Evolutionary conservation across 1,140 invertebrate species (phyloP).

Genomic region (Drosophila bifasciata): DNA sequence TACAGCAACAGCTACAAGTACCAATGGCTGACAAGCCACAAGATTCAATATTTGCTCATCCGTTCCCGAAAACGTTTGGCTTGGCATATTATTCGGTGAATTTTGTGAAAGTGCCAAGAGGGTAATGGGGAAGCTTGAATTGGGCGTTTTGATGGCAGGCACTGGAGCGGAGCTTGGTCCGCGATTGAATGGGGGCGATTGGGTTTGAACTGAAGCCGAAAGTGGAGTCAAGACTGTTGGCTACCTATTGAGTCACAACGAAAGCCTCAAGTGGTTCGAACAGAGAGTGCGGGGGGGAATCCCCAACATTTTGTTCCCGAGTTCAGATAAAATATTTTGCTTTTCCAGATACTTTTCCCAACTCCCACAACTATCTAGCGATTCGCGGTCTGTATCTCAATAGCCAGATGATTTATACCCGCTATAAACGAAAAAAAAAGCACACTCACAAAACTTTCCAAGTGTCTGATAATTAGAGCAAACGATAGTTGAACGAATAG

Average conservation of each 20-base stretch:
- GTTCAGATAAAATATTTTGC: background rate
- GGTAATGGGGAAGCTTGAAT: constrained; percentile 62
- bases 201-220: constrained; percentile 35
- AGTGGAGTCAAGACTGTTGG: constrained; percentile 25
- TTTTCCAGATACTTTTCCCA: constrained; percentile 15
- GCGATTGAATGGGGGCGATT: constrained; percentile 52
- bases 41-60: constrained; percentile 73
- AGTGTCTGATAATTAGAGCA: constrained; percentile 63
- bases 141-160: constrained; percentile 47
- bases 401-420: constrained; percentile 35
- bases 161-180: constrained; percentile 59
- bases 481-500: constrained; percentile 31
- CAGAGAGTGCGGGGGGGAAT: constrained; percentile 15
- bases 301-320: too few relatives aligned
- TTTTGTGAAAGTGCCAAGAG: constrained; percentile 70
- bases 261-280: constrained; percentile 23
- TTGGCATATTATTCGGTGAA: constrained; percentile 40
- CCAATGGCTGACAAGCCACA: constrained; percentile 34
- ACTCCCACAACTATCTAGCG: constrained; percentile 31
- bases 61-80: constrained; percentile 45
- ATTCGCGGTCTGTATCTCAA: constrained; percentile 32
- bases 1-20: background rate
- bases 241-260: constrained; percentile 51
- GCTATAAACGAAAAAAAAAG: constrained; percentile 24
- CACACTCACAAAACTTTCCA: constrained; percentile 60